These are phyloP conservation scores for Ophion ellenae DNA, from an alignment of 2,888 invertebrate species.

Conservation along the genomic window DNA sequence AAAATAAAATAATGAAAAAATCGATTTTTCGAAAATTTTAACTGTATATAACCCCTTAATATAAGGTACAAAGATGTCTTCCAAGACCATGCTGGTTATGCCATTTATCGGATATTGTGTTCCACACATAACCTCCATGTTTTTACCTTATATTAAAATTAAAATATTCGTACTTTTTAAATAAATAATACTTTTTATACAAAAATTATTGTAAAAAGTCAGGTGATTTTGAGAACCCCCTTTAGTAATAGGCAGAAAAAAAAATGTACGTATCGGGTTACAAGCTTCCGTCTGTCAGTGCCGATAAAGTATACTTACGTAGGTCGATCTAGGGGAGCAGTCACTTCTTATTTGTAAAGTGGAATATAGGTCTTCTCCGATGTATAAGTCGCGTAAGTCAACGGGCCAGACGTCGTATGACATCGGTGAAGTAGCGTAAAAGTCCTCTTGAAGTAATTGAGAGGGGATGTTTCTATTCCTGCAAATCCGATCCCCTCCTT, in stretches of 20 bases:
- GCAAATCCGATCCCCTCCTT: slow-evolving; percentile 31
- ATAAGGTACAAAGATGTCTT: too few species aligned
- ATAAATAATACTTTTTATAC: too few species aligned
- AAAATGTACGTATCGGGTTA: slow-evolving; percentile 17
- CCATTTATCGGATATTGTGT: not conserved
- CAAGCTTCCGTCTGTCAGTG: slow-evolving; percentile 37
- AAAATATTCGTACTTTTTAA: too few species aligned
- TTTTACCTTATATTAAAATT: too few species aligned
- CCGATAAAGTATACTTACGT: slow-evolving; percentile 57
- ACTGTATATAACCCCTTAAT: too few species aligned
- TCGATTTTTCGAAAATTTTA: too few species aligned
- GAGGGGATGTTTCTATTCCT: slow-evolving; percentile 60
- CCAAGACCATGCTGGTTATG: too few species aligned
- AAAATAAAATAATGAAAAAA: too few species aligned
- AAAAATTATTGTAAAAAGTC: not conserved
- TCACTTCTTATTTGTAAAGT: slow-evolving; percentile 64
- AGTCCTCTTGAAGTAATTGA: slow-evolving; percentile 38
- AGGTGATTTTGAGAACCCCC: not conserved
- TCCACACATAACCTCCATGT: too few species aligned
- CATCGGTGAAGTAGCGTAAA: slow-evolving; percentile 49
- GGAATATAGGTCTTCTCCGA: slow-evolving; percentile 58
- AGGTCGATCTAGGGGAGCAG: slow-evolving; percentile 38
- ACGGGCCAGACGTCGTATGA: slow-evolving; percentile 57
- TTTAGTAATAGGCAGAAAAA: not conserved
- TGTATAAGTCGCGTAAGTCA: slow-evolving; percentile 56